These are phyloP conservation scores for Cryptotis parvus DNA, from an alignment of 2,113 vertebrate genomes.

Conservation along the genomic window DNA sequence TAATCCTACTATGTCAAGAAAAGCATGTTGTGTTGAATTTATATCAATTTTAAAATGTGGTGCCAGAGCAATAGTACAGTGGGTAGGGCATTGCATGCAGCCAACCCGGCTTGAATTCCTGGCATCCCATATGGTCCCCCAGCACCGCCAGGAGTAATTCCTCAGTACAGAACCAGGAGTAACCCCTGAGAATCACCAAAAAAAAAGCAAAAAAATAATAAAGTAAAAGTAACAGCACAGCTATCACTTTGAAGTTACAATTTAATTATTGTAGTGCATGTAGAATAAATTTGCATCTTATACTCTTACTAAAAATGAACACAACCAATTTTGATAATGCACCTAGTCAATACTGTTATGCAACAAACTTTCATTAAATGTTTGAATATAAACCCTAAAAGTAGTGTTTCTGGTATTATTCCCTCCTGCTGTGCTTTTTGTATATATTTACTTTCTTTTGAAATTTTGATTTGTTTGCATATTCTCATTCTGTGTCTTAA, in stretches of 20 bases:
- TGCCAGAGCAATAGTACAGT: no score
- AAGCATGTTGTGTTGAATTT: slow-evolving; percentile 51
- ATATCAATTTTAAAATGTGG: not conserved
- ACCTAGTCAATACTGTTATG: slow-evolving; percentile 28
- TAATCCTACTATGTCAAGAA: not conserved
- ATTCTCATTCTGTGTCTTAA: slow-evolving; percentile 38
- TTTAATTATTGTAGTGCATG: slow-evolving; percentile 31
- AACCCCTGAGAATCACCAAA: no score
- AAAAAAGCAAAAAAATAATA: no score
- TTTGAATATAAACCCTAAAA: not conserved
- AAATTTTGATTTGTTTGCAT: slow-evolving; percentile 29
- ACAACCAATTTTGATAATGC: slow-evolving; percentile 39
- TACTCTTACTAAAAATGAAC: slow-evolving; percentile 39
- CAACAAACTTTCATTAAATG: slow-evolving; percentile 34
- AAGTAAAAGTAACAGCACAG: slow-evolving; percentile 22
- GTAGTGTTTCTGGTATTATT: slow-evolving; percentile 15
- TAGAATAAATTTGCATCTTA: not conserved
- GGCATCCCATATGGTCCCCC: no score
- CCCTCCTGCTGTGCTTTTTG: not conserved
- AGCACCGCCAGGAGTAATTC: no score
- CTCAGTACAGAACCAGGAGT: no score
- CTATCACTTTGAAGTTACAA: slow-evolving; percentile 25
- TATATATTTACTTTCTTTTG: slow-evolving; percentile 43
- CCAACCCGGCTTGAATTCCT: no score
- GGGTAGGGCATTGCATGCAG: no score